Evolutionary conservation across 1,140 invertebrate species (phyloP).

Genomic region (Calycopis cecrops): DNA sequence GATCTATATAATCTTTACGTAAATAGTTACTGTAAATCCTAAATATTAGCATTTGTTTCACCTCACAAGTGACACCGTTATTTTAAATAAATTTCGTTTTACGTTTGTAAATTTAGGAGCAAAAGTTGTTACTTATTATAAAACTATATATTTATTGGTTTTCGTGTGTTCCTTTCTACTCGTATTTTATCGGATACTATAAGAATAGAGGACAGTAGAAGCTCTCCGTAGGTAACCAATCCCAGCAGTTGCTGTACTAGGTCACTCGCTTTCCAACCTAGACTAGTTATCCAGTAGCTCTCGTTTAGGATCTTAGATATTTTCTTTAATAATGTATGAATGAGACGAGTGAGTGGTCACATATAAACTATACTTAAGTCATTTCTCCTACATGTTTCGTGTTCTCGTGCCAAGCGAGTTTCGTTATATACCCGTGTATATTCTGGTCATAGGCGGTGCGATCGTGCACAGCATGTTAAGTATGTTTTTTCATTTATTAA

Average conservation of each 20-base stretch:
- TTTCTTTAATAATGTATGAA: conserved; percentile 62
- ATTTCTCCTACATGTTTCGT: conserved; percentile 44
- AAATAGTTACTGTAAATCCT: conserved; percentile 70
- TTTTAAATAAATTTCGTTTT: conserved; percentile 57
- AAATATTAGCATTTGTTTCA: conserved; percentile 54
- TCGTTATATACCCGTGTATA: conserved; percentile 58
- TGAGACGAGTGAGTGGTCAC: conserved; percentile 57
- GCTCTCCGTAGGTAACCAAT: conserved; percentile 44
- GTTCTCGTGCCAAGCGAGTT: conserved; percentile 51
- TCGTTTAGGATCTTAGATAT: conserved; percentile 53
- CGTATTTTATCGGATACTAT: conserved; percentile 52
- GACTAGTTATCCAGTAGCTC: conserved; percentile 56
- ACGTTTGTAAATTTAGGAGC: conserved; percentile 58
- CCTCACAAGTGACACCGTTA: conserved; percentile 45
- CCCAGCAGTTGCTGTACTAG: conserved; percentile 48
- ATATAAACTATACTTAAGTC: conserved; percentile 49
- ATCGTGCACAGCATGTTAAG: conserved; percentile 34
- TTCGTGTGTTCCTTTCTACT: conserved; percentile 44
- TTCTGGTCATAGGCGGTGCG: conserved; percentile 65
- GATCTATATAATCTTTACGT: conserved; percentile 67
- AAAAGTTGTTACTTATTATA: conserved; percentile 69
- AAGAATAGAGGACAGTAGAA: conserved; percentile 43
- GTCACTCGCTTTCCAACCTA: conserved; percentile 52
- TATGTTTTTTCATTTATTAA: conserved; percentile 20
- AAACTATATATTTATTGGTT: conserved; percentile 60